A percentile compares a stretch with the other conserved stretches of the same genome.
Evolutionary conservation across 92 coral and sea anemone species (phyloP).

Genomic region (Porites divaricata): DNA sequence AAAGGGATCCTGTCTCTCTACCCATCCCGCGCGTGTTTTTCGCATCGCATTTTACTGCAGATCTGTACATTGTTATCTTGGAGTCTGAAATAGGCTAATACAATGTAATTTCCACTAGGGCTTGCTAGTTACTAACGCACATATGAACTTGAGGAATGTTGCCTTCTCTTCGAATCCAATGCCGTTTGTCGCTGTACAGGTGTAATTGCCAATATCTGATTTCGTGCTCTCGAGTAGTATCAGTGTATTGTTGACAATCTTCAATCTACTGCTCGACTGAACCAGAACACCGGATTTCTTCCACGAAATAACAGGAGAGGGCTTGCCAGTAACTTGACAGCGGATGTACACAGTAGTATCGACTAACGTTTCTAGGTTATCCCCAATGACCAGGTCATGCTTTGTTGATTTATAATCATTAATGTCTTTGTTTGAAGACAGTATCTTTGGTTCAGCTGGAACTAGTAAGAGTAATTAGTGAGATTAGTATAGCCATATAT

Average conservation of each 20-base stretch:
- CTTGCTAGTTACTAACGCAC: constrained; percentile 47
- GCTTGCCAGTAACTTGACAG: constrained; percentile 85
- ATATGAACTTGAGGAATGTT: constrained; percentile 64
- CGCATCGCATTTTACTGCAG: too few relatives aligned
- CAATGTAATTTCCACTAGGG: too few relatives aligned
- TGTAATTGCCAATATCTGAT: constrained; percentile 81
- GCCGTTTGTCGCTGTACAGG: constrained; percentile 83
- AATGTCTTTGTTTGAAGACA: constrained; percentile 66
- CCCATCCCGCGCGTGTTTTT: too few relatives aligned
- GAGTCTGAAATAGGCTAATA: too few relatives aligned
- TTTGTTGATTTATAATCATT: constrained; percentile 56
- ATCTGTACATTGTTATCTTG: too few relatives aligned
- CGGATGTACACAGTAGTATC: constrained; percentile 72
- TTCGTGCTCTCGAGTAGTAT: constrained; percentile 46
- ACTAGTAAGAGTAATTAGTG: constrained; percentile 41
- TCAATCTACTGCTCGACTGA: constrained; percentile 17
- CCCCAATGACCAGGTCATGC: constrained; percentile 76
- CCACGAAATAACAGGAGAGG: constrained; percentile 84
- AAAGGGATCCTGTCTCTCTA: too few relatives aligned
- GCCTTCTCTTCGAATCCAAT: constrained; percentile 80
- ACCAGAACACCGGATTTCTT: constrained; percentile 64
- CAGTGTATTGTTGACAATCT: constrained; percentile 62
- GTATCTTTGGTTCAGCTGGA: constrained; percentile 81
- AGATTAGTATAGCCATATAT: too few relatives aligned
- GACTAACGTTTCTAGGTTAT: constrained; percentile 70